A percentile compares a stretch with the other conserved stretches of the same genome.
Evolutionary conservation across 2,113 vertebrate species (phyloP).

Genomic region (Amazona vittata): DNA sequence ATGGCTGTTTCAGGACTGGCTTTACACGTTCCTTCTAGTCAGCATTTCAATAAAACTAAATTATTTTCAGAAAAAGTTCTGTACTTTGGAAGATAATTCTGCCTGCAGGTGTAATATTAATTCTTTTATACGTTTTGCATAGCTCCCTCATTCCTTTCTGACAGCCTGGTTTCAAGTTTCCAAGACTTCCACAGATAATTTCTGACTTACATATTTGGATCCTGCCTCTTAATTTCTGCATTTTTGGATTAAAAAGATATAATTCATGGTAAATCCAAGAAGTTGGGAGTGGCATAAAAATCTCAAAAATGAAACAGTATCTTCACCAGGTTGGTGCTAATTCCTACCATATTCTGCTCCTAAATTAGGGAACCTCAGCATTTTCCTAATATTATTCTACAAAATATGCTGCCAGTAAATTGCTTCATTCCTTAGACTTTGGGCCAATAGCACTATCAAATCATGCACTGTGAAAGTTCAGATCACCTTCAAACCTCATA

Average conservation of each 20-base stretch:
- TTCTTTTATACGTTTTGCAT: not conserved
- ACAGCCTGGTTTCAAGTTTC: conserved; percentile 5
- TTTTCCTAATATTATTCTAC: not conserved
- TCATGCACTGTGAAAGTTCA: not conserved
- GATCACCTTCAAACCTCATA: not conserved
- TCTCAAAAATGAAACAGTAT: not conserved
- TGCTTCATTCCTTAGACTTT: not conserved
- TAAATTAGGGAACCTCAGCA: not conserved
- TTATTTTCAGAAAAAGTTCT: not conserved
- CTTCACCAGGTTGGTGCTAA: not conserved
- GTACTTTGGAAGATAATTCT: not conserved
- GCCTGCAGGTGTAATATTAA: not conserved
- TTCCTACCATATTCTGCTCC: not conserved
- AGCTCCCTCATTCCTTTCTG: not conserved
- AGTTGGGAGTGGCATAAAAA: not conserved
- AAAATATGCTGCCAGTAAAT: not conserved
- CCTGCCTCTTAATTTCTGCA: not conserved
- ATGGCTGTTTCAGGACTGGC: not conserved
- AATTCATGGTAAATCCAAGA: not conserved
- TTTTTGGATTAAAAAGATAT: not conserved
- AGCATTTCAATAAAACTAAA: not conserved
- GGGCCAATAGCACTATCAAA: not conserved
- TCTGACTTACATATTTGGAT: not conserved
- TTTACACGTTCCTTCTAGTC: not conserved
- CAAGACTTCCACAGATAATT: not conserved